phyloP scores from a whole-genome alignment of 2,113 vertebrate genomes.

The Sporophila hypoxantha region DNA sequence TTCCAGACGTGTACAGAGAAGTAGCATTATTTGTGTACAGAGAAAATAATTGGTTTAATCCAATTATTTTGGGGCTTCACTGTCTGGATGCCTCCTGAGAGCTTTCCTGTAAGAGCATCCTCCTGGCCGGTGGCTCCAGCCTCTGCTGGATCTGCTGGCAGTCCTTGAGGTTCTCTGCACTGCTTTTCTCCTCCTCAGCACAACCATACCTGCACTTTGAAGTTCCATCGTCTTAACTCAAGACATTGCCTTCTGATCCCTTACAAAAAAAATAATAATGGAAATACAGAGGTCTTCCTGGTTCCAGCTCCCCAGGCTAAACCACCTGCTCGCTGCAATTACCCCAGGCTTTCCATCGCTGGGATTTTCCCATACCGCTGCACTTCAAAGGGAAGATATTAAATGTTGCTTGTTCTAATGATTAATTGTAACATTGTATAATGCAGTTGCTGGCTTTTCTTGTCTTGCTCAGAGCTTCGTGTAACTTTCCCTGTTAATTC shows the following conservation, averaged over 20 bases:
- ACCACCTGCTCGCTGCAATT: background rate
- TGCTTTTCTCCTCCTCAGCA: background rate
- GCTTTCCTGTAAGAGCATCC: background rate
- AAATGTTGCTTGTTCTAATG: slow-evolving; percentile 1
- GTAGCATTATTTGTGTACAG: background rate
- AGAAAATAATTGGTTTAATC: background rate
- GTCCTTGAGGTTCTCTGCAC: rapidly evolving
- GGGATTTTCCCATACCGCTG: background rate
- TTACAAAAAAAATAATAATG: slow-evolving; percentile 12
- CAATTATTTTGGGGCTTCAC: background rate
- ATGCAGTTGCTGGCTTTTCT: slow-evolving; percentile 17
- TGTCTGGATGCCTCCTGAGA: background rate
- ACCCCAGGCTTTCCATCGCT: background rate
- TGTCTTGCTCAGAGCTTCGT: background rate
- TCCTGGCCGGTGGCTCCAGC: background rate
- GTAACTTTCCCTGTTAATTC: background rate
- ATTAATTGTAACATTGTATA: background rate
- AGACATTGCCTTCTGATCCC: background rate
- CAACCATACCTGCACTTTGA: background rate
- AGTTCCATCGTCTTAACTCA: background rate
- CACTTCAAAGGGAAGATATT: slow-evolving; percentile 35
- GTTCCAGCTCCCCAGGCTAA: slow-evolving; percentile 13
- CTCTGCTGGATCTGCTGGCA: background rate
- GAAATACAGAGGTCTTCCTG: background rate
- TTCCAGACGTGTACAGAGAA: background rate